phyloP scores from a whole-genome alignment of 2,888 invertebrate species.

The Macroteleia sp. region DNA sequence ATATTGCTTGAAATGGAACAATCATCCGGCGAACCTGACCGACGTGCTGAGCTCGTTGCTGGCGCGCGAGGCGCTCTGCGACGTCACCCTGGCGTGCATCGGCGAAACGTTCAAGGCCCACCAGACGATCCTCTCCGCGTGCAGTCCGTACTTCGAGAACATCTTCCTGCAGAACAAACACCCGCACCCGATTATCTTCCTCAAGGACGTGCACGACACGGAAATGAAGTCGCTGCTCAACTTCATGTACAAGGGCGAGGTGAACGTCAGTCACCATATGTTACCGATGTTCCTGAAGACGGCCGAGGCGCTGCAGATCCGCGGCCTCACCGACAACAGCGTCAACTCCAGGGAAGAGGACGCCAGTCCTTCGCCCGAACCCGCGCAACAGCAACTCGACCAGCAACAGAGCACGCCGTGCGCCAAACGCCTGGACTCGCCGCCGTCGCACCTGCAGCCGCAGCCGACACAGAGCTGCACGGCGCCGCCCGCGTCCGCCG shows the following conservation, averaged over 20 bases:
- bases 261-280: constrained; percentile 95
- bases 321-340: constrained; percentile 95
- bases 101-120: constrained; percentile 96
- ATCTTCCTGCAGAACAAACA: constrained; percentile 95
- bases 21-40: constrained; percentile 95
- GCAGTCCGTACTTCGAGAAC: constrained; percentile 97
- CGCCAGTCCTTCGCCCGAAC: constrained; percentile 79
- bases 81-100: constrained; percentile 96
- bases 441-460: background rate
- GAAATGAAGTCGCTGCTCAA: constrained; percentile 95
- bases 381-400: constrained; percentile 54
- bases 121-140: constrained; percentile 96
- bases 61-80: constrained; percentile 94
- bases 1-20: constrained; percentile 97
- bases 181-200: constrained; percentile 96
- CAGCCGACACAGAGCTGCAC: background rate
- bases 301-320: constrained; percentile 94
- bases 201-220: constrained; percentile 95
- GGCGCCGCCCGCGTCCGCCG: background rate
- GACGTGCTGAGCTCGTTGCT: constrained; percentile 94
- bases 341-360: constrained; percentile 84
- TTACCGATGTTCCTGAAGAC: constrained; percentile 96
- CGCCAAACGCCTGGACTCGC: constrained; percentile 21
- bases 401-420: background rate
- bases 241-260: constrained; percentile 97